Base-by-base conservation (phyloP, 2,797 vertebrate genomes). In the Prunella strophiata region DNA sequence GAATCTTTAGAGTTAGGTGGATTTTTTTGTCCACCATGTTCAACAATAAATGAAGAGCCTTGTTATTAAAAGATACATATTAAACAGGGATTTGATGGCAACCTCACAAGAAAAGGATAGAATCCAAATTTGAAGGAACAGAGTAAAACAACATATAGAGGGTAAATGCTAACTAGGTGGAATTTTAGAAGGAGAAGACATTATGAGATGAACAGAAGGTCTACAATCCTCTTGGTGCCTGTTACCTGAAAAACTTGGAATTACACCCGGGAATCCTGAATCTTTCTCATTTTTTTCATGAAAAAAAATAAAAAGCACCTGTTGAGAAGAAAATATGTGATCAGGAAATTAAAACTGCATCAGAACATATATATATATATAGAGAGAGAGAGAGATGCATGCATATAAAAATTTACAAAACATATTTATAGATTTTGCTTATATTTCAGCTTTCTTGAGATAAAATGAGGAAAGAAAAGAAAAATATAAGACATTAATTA, bases 121-220 rank as follows among this genome's bases (percentile, higher is more conserved):
- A 76, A 43, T 66, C 36, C 68, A 29, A 66, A 81, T 22, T 58
- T 17, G 16, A 81, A 45, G 12, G 38, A 76, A 59, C 3, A 57
- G 8, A 5, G 4, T 26, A 57, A 48, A 84, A 61, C 23, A 73
- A 75, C 14, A 25, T 38, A 73, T 70, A 51, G 48, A 76, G 14
- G 6, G 14, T 57, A 63, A 63, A 47, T 52, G 18, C 2, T 66
- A 85, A 48, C 7, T 32, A 13, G 10, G 7, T 36, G 21, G 16
- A 76, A 73, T 87, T 95, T 85, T 54, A 66, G 71, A 18, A 58
- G 42, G 3, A 92, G 66, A 86, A 70, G 71, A 18, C 20, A 52
- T 48, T 51, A 51, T 66, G 75, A 94, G 32, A 74, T 51, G 72
- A 94, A 91, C 78, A 93, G 87, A 92, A 94, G 66, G 76, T 91